Percentiles rank a stretch among this genome's conserved stretches.
Conservation (phyloP, 2,797 vertebrate genomes). For the Glyptemys insculpta region DNA sequence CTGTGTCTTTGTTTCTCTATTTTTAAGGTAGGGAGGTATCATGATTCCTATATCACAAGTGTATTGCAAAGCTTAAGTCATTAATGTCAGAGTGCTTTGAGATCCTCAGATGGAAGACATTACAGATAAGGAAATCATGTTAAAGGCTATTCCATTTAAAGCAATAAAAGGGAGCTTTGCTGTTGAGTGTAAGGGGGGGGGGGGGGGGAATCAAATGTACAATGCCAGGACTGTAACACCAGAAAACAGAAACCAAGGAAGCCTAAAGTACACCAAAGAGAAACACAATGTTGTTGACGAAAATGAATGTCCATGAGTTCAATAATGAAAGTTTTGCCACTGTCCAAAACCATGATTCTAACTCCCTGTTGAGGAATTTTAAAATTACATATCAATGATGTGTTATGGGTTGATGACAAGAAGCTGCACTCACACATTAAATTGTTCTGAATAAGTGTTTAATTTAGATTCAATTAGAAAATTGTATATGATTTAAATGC, state of each 20-base stretch:
- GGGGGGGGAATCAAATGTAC: neutral
- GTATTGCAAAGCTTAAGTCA: neutral
- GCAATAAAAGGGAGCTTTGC: neutral
- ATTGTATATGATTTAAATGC: neutral
- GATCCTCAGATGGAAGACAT: neutral
- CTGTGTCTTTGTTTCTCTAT: slow-evolving; percentile 7
- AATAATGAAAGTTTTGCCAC: neutral
- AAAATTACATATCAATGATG: slow-evolving; percentile 21
- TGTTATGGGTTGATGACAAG: slow-evolving; percentile 32
- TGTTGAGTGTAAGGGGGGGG: neutral
- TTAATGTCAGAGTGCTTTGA: neutral
- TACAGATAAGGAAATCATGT: neutral
- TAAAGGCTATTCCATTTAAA: neutral
- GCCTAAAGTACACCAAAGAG: neutral
- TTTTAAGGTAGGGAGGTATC: slow-evolving; percentile 1
- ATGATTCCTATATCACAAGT: neutral
- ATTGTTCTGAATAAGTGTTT: slow-evolving; percentile 9
- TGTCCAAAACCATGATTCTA: neutral
- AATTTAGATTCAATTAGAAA: slow-evolving; percentile 58
- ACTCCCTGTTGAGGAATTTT: neutral
- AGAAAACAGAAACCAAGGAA: neutral
- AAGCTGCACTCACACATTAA: slow-evolving; percentile 11
- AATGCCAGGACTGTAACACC: neutral
- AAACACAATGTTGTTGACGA: neutral
- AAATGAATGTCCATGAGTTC: neutral